A percentile compares a stretch with the other conserved stretches of the same genome.
Conservation (phyloP, 2,797 vertebrate genomes). For the Tinamus major region DNA sequence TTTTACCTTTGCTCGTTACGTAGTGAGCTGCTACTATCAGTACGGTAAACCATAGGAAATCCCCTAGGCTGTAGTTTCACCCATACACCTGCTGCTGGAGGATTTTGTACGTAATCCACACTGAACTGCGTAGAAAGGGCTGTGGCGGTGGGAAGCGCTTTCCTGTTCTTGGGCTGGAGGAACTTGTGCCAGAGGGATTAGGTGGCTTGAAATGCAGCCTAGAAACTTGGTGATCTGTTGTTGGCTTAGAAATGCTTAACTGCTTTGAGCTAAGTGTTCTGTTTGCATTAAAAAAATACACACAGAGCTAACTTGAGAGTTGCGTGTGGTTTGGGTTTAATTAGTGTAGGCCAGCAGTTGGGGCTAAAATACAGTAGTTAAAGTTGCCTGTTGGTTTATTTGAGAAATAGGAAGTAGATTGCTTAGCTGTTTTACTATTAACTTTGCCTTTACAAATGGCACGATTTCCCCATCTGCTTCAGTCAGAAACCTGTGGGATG, state of each 20-base stretch:
- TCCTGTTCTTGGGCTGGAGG: neutral
- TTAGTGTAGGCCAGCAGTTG: neutral
- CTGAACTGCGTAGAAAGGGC: neutral
- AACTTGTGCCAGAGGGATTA: neutral
- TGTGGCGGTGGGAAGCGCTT: neutral
- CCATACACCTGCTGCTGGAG: fast-evolving
- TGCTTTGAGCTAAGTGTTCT: fast-evolving
- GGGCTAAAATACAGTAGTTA: neutral
- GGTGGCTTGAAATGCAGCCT: fast-evolving
- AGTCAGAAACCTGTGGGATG: neutral
- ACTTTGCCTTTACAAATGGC: constrained; percentile 5
- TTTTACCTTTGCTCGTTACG: neutral
- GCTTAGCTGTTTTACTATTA: neutral
- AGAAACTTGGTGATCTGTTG: neutral
- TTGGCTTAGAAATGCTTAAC: fast-evolving
- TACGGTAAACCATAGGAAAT: neutral
- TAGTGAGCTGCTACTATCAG: neutral
- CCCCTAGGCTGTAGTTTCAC: neutral
- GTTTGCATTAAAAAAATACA: neutral
- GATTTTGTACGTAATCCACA: neutral
- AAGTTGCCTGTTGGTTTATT: neutral
- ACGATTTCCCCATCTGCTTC: neutral
- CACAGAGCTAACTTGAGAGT: neutral
- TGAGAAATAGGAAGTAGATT: neutral
- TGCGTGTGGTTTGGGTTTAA: fast-evolving